Evolutionary conservation across 2,888 invertebrate species (phyloP).

Genomic region (Cosmopolites sordidus): DNA sequence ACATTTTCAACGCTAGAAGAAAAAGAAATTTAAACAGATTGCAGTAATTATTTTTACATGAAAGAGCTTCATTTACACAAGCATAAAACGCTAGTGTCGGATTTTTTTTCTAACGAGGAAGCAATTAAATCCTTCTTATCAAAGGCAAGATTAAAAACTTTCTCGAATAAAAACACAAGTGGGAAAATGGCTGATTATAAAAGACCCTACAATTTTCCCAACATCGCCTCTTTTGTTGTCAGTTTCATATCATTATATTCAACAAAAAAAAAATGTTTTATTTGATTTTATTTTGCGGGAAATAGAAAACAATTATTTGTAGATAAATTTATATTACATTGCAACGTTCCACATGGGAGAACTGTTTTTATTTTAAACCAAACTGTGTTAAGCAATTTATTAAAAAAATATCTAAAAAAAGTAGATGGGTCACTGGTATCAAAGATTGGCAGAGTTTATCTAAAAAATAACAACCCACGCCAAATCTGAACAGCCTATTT

Average conservation of each 20-base stretch:
- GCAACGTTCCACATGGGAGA: no score
- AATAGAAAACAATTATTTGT: no score
- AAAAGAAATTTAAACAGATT: not conserved
- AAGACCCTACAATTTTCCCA: not conserved
- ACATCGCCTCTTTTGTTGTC: not conserved
- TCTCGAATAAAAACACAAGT: conserved; percentile 1
- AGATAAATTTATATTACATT: no score
- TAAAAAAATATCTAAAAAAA: no score
- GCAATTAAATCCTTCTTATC: conserved; percentile 1
- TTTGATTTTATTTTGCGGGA: no score
- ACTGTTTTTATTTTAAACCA: no score
- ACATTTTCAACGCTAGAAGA: not conserved
- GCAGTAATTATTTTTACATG: conserved; percentile 1
- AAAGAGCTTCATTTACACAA: not conserved
- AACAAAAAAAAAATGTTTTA: no score
- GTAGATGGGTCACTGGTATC: no score
- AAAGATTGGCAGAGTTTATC: no score
- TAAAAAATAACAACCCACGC: no score
- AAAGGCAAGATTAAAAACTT: conserved; percentile 1
- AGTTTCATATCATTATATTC: not conserved
- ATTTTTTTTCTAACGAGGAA: conserved; percentile 1
- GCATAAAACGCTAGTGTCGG: not conserved
- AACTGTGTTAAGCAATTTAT: no score
- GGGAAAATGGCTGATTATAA: not conserved
- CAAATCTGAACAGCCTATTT: no score